These are phyloP conservation scores for Spermophilus dauricus DNA, from an alignment of 2,113 vertebrate species.

Conservation along the genomic window DNA sequence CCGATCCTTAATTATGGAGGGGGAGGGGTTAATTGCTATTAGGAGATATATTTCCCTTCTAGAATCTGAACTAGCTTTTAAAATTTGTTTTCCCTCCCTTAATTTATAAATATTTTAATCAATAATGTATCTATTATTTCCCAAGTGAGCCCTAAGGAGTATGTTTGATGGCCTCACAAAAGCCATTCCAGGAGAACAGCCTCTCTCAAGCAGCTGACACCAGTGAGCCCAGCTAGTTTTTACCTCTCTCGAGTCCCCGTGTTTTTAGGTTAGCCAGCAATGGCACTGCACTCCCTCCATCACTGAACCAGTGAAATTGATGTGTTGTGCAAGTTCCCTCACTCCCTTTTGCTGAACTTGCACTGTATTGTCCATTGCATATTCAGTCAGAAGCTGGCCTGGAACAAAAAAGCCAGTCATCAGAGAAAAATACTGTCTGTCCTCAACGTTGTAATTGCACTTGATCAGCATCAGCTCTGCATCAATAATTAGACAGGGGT, in stretches of 20 bases:
- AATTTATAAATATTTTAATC: constrained; percentile 87
- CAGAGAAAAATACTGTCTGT: constrained; percentile 58
- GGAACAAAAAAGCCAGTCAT: constrained; percentile 64
- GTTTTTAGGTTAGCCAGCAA: constrained; percentile 58
- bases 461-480: constrained; percentile 58
- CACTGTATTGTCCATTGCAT: constrained; percentile 67
- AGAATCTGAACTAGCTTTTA: constrained; percentile 81
- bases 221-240: constrained; percentile 67
- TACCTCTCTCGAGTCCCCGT: constrained; percentile 67
- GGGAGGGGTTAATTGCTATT: constrained; percentile 77
- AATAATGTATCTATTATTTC: constrained; percentile 87
- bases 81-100: constrained; percentile 84
- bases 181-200: constrained; percentile 74
- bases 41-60: constrained; percentile 81
- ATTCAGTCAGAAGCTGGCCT: constrained; percentile 19
- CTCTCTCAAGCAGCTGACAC: constrained; percentile 79
- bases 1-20: constrained; percentile 58
- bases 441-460: constrained; percentile 2
- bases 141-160: constrained; percentile 81
- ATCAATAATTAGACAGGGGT: constrained; percentile 61
- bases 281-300: background rate
- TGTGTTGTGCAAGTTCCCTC: background rate
- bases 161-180: constrained; percentile 81
- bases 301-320: constrained; percentile 44
- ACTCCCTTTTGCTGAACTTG: constrained; percentile 70